These are phyloP conservation scores for Fregata magnificens DNA, from an alignment of 2,113 vertebrate genomes.

Conservation along the genomic window DNA sequence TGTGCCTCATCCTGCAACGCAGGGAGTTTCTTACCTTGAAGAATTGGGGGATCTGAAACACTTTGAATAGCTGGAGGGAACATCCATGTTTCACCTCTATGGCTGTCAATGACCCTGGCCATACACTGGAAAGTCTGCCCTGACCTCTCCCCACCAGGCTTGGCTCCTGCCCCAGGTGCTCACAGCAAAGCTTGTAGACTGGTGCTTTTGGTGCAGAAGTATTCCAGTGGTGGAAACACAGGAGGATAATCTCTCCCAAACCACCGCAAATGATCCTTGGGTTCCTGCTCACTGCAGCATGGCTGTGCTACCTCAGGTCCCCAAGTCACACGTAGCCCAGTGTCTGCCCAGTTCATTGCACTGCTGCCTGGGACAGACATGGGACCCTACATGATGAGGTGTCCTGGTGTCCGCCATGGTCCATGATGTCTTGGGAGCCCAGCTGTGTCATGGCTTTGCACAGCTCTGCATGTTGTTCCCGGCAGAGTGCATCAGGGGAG, in stretches of 20 bases:
- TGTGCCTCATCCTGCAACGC: not conserved
- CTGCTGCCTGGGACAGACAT: not conserved
- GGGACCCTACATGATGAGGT: not conserved
- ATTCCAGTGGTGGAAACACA: not conserved
- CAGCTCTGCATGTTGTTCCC: not conserved
- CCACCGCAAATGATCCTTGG: not conserved
- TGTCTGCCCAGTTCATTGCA: not conserved
- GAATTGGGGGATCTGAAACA: not conserved
- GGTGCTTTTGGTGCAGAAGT: not conserved
- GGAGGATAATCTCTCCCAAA: not conserved
- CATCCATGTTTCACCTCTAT: not conserved
- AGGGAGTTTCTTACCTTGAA: not conserved
- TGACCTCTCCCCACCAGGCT: not conserved
- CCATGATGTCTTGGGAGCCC: not conserved
- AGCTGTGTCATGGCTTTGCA: not conserved
- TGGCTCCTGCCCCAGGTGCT: not conserved
- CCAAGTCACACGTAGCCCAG: not conserved
- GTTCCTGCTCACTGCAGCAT: not conserved
- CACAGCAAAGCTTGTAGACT: not conserved
- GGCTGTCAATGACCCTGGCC: not conserved
- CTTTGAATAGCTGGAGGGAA: not conserved
- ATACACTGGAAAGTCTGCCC: not conserved
- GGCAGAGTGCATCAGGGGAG: not conserved
- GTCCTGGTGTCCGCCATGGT: not conserved
- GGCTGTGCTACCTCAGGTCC: not conserved